These are phyloP conservation scores for Cheilinus undulatus DNA, from an alignment of 2,113 vertebrate genomes.

Conservation along the genomic window DNA sequence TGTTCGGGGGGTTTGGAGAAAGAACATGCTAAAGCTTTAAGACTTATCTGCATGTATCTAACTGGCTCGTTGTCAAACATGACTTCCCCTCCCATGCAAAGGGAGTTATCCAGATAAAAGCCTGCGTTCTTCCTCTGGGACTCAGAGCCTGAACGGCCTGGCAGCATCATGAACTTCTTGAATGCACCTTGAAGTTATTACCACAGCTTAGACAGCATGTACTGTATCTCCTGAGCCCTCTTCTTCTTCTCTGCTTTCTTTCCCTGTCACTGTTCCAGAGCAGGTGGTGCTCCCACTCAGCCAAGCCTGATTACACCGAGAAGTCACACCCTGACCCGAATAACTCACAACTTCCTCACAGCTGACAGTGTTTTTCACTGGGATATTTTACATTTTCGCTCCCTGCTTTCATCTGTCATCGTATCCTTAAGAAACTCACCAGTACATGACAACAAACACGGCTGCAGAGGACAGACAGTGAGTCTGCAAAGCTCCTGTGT, in stretches of 20 bases:
- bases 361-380: background rate
- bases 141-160: conserved; percentile 1
- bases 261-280: conserved; percentile 17
- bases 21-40: too few relatives aligned
- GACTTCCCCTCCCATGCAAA: conserved; percentile 9
- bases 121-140: conserved; percentile 1
- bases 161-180: conserved; percentile 8
- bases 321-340: conserved; percentile 44
- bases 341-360: conserved; percentile 38
- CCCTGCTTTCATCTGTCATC: background rate
- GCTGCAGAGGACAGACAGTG: background rate
- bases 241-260: background rate
- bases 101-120: conserved; percentile 24
- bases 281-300: conserved; percentile 48
- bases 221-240: background rate
- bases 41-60: background rate
- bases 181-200: conserved; percentile 44
- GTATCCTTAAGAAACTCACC: background rate
- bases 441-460: background rate
- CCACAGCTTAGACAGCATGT: background rate
- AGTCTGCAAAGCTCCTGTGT: background rate
- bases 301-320: conserved; percentile 45
- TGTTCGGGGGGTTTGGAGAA: too few relatives aligned
- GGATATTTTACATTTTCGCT: conserved; percentile 6
- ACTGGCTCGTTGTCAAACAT: background rate